Conservation (phyloP, 2,888 invertebrate species). For the Zaprionus lineosus region DNA sequence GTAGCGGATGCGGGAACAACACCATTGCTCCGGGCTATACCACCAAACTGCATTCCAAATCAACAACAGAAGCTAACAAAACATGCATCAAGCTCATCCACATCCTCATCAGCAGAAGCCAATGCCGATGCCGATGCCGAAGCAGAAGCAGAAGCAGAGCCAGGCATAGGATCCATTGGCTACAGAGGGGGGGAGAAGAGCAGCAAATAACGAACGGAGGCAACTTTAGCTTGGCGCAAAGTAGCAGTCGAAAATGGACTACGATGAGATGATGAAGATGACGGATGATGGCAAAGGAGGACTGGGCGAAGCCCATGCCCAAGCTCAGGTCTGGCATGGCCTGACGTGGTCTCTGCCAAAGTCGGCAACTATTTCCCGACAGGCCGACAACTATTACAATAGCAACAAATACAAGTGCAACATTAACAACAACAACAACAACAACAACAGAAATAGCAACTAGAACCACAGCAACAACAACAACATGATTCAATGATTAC, state of each 20-base stretch:
- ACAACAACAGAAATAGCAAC: slow-evolving; percentile 15
- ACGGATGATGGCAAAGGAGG: slow-evolving; percentile 31
- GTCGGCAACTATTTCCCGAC: slow-evolving; percentile 45
- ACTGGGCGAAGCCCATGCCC: background rate
- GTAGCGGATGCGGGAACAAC: slow-evolving; percentile 55
- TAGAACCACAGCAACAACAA: slow-evolving; percentile 9
- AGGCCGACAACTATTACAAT: slow-evolving; percentile 56
- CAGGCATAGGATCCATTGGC: too few relatives aligned
- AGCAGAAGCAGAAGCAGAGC: background rate
- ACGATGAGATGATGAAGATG: slow-evolving; percentile 42
- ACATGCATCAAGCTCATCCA: slow-evolving; percentile 75
- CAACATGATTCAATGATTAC: slow-evolving; percentile 61
- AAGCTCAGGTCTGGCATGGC: slow-evolving; percentile 26
- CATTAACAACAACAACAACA: slow-evolving; percentile 6
- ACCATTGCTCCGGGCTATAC: slow-evolving; percentile 54
- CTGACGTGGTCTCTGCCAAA: slow-evolving; percentile 21
- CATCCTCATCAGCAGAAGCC: slow-evolving; percentile 69
- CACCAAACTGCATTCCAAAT: slow-evolving; percentile 74
- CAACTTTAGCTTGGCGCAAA: slow-evolving; percentile 44
- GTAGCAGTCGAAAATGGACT: slow-evolving; percentile 69
- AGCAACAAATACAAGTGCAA: slow-evolving; percentile 19
- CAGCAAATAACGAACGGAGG: slow-evolving; percentile 28
- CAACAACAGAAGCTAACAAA: slow-evolving; percentile 79
- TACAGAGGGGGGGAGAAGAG: background rate
- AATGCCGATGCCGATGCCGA: too few relatives aligned